Evolutionary conservation across 2,888 invertebrate species (phyloP), one percentile per base, ranked within the genome.

Genomic region (Phortica magna): DNA sequence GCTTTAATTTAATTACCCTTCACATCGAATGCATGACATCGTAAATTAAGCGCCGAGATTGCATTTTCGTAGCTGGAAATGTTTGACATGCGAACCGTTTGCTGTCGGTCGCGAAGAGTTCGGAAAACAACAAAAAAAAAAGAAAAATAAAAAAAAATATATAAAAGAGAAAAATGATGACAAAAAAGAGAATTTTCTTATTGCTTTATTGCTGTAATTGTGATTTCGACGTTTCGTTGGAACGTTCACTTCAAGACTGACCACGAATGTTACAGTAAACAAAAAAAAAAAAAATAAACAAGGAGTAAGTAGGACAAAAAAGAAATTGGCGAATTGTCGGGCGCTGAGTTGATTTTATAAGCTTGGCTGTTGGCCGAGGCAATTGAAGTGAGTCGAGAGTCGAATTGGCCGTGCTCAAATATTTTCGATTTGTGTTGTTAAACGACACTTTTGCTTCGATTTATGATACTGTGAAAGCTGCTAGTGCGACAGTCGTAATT

Each of bases 401-500:
- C 31, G 31, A 31, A 31, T 31, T 73, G 71, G 12, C 48, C 42
- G 39, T 41, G 67, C 31, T 31, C 14, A 55, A 48, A 55, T 39
- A 74, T 75, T 77, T 76, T 72, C 73, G 70, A 74, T 84, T 79
- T 83, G 82, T 78, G 82, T 82, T 80, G 78, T 82, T 82, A 83
- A 85, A 84, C 85, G 84, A 84, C 84, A 85, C 84, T 84, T 85
- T 84, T 84, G 84, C 83, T 85, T 83, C 84, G 84, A 85, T 84
- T 85, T 85, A 84, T 84, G 84, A 80, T 79, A 78, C 85, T 83
- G 82, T 84, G 85, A 85, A 84, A 84, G 80, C 81, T 81, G 80
- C 84, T 84, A 84, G 84, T 84, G 83, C 79, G 81, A 79, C 83
- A 82, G 84, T 80, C 83, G 84, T 83, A 83, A 81, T 84, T 84